Evolutionary conservation across 2,888 invertebrate species (phyloP), one percentile per base, ranked within the genome.

Genomic region (Philaethria dido): DNA sequence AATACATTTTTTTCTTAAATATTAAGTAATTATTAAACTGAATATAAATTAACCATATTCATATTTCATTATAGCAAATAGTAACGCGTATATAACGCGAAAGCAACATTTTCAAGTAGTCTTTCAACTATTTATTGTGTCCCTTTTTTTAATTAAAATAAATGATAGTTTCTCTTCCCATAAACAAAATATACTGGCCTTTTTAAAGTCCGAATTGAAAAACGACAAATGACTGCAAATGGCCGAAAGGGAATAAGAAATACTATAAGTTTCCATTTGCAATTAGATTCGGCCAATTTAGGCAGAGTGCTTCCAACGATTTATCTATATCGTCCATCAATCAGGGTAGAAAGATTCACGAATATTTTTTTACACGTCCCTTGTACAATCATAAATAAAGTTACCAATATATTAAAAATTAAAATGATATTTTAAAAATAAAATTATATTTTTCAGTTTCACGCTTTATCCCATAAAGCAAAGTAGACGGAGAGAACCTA

Each of bases 261-360:
- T 85, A 84, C 84, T 86, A 87, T 87, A 86, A 85, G 33, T 57
- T n/a, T 82, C 80, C 80, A 75, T 82, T 77, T 73, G 73, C 72
- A 75, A 75, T 69, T 70, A 72, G 71, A 70, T 71, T 61, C 72
- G 68, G 76, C 84, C 86, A 88, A 89, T 89, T 87, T 82, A 75
- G 81, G 77, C 80, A 74, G 77, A 86, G 86, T 86, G 84, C 77
- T 78, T 47, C 29, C 68, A 67, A 54, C 78, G 84, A 89, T 90
- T 87, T 85, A 86, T 90, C 89, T 86, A 81, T 78, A 74, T 80
- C 80, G 75, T 77, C 82, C 78, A 82, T 85, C 85, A 81, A 78
- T 85, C 82, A 79, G 74, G 57, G 52, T 44, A 45, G 50, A 69
- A 64, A 71, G 63, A 71, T 62, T 66, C 54, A 48, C 44, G 20